Conservation (phyloP, 2,113 vertebrate species). For the Sialia sialis region DNA sequence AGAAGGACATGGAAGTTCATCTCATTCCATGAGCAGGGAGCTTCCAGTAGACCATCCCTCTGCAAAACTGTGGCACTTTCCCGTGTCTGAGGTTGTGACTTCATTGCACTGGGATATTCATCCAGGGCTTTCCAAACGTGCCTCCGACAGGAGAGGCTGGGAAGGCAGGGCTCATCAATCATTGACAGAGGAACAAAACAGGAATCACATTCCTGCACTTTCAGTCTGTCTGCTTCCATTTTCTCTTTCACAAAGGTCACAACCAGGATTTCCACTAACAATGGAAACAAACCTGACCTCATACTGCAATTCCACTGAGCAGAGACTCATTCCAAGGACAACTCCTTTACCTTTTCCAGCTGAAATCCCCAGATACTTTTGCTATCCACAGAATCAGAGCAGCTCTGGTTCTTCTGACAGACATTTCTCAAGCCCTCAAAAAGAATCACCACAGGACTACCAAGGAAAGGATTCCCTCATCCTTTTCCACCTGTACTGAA, state of each 20-base stretch:
- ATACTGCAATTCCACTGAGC: neutral
- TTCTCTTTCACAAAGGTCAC: neutral
- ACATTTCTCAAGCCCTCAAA: too few relatives aligned
- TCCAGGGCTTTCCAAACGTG: neutral
- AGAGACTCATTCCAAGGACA: neutral
- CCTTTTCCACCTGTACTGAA: neutral
- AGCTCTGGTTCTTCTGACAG: too few relatives aligned
- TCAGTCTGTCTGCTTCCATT: neutral
- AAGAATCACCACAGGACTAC: too few relatives aligned
- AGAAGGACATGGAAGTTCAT: neutral
- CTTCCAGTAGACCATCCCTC: neutral
- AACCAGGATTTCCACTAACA: neutral
- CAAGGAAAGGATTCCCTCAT: neutral
- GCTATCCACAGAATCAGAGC: too few relatives aligned
- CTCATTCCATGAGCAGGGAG: neutral
- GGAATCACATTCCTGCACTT: neutral
- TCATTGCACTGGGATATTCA: neutral
- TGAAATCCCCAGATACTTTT: too few relatives aligned
- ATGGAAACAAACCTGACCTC: neutral
- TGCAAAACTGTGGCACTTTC: neutral
- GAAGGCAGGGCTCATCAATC: neutral
- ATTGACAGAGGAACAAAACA: neutral
- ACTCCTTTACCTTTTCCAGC: neutral
- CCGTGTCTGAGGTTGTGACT: rapidly evolving
- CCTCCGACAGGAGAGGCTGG: neutral